phyloP scores from a whole-genome alignment of 2,888 invertebrate genomes.

The Xanthia icteritia region DNA sequence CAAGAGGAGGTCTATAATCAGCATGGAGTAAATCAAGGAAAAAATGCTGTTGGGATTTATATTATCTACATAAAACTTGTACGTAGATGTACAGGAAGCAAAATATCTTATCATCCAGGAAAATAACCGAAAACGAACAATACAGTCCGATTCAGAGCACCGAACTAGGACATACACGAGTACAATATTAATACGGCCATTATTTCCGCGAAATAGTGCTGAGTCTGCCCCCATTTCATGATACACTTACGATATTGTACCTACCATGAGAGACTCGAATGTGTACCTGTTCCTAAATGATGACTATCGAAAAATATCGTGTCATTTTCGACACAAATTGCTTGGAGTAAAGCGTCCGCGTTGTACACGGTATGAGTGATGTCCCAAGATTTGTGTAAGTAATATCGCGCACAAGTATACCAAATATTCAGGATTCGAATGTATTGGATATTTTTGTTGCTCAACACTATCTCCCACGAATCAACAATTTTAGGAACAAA shows the following conservation, averaged over 20 bases:
- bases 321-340: constrained; percentile 49
- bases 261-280: constrained; percentile 11
- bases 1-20: not conserved
- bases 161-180: constrained; percentile 28
- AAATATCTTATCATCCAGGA: constrained; percentile 37
- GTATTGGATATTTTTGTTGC: constrained; percentile 12
- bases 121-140: constrained; percentile 30
- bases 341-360: constrained; percentile 23
- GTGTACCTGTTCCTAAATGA: constrained; percentile 42
- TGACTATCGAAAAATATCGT: constrained; percentile 47
- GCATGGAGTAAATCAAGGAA: not conserved
- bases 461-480: not conserved
- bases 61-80: constrained; percentile 4
- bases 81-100: constrained; percentile 17
- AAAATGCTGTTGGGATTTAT: not conserved
- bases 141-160: constrained; percentile 26
- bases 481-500: constrained; percentile 1
- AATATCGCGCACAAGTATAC: constrained; percentile 36
- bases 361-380: constrained; percentile 38
- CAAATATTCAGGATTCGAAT: constrained; percentile 6
- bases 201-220: constrained; percentile 45
- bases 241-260: constrained; percentile 39
- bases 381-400: constrained; percentile 37
- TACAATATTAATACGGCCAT: constrained; percentile 40
- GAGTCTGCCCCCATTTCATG: constrained; percentile 45